Conservation (phyloP, 2,797 vertebrate species). For the Anisognathus igniventris region DNA sequence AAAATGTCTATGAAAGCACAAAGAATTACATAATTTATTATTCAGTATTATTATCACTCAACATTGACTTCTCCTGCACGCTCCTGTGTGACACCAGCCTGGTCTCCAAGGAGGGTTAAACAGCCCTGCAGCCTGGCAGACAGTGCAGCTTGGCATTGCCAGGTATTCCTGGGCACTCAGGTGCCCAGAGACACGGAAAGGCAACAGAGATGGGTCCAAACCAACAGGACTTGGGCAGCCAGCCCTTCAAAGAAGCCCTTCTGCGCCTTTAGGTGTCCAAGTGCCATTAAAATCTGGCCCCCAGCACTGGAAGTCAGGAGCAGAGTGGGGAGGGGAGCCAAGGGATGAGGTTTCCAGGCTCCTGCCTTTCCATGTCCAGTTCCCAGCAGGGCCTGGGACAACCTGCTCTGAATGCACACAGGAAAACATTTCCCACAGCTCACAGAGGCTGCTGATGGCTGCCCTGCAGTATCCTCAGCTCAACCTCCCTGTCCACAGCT, state of each 20-base stretch:
- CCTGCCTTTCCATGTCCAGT: background rate
- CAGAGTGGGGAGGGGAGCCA: background rate
- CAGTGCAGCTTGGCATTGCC: background rate
- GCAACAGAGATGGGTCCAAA: background rate
- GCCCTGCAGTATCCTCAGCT: background rate
- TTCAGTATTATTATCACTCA: background rate
- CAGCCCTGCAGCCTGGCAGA: background rate
- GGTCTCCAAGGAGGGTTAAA: background rate
- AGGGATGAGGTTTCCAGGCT: background rate
- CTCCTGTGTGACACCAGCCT: background rate
- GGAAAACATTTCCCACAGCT: background rate
- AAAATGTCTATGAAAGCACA: background rate
- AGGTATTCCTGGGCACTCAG: background rate
- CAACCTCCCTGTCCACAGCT: fast-evolving
- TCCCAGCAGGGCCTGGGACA: background rate
- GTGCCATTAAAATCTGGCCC: constrained; percentile 19
- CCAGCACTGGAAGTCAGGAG: background rate
- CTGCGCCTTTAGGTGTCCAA: background rate
- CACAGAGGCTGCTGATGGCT: fast-evolving
- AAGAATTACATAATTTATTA: constrained; percentile 29
- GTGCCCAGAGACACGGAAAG: background rate
- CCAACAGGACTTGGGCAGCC: background rate
- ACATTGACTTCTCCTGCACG: background rate
- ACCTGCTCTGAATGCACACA: background rate
- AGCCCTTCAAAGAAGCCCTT: background rate